Base-by-base conservation (phyloP, 1,140 invertebrate species). In the Brachionus asplanchnoidis region DNA sequence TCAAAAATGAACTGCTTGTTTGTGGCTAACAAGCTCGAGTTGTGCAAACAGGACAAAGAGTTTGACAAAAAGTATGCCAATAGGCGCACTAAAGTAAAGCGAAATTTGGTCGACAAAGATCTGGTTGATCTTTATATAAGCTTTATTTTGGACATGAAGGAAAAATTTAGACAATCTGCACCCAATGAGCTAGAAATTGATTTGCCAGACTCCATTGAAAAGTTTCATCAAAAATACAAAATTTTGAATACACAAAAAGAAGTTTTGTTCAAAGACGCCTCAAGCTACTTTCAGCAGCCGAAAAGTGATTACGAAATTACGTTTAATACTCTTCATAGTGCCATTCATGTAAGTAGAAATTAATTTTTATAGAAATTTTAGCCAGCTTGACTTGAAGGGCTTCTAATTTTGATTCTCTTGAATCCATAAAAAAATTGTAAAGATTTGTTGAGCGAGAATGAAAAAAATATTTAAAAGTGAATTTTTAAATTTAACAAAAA, bases 291-390 rank as follows among this genome's bases (percentile, higher is more conserved):
- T 82, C 32, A 60, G n/a, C 79, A 82, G 17, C 79, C 79, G 0
- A 82, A 42, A 40, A 82, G 11, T 32, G 79, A 82, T 26, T 82
- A 82, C 14, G 79, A 82, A 65, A 82, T 82, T 12, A 82, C 79
- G 2, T 17, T 42, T 12, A 82, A 44, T 46, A 82, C 79, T 28
- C 53, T 82, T 42, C 79, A 82, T 28, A 82, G 65, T 82, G 79
- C 79, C 6, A 82, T 82, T 36, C 79, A 82, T 65, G 79, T 82
- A 17, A 82, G 53, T 46, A 28, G 14, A 46, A 46, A 46, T 46
- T 46, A 46, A n/a, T 46, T 46, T 46, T 11, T 44, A 6, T 6
- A 44, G 42, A 11, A 11, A 44, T 44, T 44, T 46, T 46, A 46
- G 32, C 6, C 5, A 36, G 32, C 32, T 6, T 36, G 4, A 36